Evolutionary conservation across 1,140 invertebrate species (phyloP).

Genomic region (Manduca sexta): DNA sequence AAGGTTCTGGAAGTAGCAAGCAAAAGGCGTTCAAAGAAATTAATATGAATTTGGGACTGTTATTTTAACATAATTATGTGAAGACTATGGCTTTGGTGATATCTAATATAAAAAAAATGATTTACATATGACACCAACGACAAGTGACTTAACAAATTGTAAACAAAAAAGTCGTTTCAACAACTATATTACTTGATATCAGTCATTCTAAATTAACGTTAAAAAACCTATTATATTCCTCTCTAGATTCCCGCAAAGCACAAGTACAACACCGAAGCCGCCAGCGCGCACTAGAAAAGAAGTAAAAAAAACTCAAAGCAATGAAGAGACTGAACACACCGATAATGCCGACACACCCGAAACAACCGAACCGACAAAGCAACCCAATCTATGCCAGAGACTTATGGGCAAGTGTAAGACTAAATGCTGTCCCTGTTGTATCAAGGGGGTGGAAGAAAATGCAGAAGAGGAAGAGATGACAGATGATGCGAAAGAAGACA

Average conservation of each 20-base stretch:
- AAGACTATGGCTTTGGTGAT: no score
- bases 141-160: no score
- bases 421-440: constrained; percentile 54
- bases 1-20: no score
- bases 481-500: constrained; percentile 6
- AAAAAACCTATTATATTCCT: background rate
- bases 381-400: constrained; percentile 46
- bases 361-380: constrained; percentile 20
- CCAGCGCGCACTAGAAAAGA: constrained; percentile 42
- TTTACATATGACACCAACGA: no score
- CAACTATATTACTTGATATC: no score
- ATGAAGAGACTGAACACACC: constrained; percentile 8
- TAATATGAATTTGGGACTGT: no score
- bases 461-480: constrained; percentile 15
- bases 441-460: constrained; percentile 30
- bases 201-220: no score
- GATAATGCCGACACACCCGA: background rate
- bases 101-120: no score
- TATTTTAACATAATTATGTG: no score
- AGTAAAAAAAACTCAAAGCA: constrained; percentile 25
- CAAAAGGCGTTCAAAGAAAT: no score
- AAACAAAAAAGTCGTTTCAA: no score
- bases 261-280: constrained; percentile 58
- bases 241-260: constrained; percentile 60
- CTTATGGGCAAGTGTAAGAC: constrained; percentile 54